Conservation (phyloP, 2,888 invertebrate genomes). For the Anagyrus pseudococci region DNA sequence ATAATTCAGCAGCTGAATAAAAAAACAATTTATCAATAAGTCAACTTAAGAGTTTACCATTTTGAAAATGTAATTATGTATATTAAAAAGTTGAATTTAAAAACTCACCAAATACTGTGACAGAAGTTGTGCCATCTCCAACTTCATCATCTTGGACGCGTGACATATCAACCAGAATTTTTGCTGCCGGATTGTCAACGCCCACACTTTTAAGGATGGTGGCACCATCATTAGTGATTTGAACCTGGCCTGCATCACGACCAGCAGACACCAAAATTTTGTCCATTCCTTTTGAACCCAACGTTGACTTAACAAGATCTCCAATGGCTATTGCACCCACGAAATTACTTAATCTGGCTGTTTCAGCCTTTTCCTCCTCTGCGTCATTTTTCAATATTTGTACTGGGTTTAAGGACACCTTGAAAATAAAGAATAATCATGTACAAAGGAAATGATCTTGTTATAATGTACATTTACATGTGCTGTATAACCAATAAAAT, state of each 20-base stretch:
- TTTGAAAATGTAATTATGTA: background rate
- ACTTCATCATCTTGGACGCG: conserved; percentile 99
- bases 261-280: conserved; percentile 86
- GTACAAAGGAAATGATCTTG: too few species aligned
- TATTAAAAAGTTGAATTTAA: conserved; percentile 24
- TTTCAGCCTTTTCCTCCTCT: conserved; percentile 97
- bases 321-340: conserved; percentile 99
- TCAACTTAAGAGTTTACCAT: background rate
- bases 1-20: conserved; percentile 81
- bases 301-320: conserved; percentile 95
- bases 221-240: conserved; percentile 99
- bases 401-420: conserved; percentile 91
- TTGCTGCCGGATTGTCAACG: conserved; percentile 98
- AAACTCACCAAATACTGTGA: conserved; percentile 82
- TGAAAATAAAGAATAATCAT: conserved; percentile 30
- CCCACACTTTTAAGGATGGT: conserved; percentile 96
- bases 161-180: conserved; percentile 98
- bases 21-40: too few species aligned
- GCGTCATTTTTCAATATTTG: conserved; percentile 94
- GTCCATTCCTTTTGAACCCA: conserved; percentile 99
- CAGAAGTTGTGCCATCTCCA: conserved; percentile 99
- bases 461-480: too few species aligned
- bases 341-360: conserved; percentile 96
- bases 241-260: conserved; percentile 81
- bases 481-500: background rate